Evolutionary conservation across 1,140 invertebrate genomes (phyloP).

Genomic region (Sitophilus oryzae): DNA sequence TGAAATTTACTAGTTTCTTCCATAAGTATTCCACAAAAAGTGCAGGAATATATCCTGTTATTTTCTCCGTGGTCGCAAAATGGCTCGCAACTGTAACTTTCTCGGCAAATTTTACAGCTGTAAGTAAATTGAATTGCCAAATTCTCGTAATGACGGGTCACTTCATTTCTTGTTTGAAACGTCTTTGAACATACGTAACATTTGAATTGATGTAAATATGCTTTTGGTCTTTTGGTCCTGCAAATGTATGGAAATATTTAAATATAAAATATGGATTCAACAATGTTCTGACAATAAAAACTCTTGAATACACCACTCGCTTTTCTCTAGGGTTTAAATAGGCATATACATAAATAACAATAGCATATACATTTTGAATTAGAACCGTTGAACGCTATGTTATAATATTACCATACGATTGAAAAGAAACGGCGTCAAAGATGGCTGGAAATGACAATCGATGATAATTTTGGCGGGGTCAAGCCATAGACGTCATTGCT

Average conservation of each 20-base stretch:
- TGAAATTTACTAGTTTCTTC: slow-evolving; percentile 2
- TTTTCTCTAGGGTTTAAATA: too few species aligned
- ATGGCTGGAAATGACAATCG: too few species aligned
- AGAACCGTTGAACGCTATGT: too few species aligned
- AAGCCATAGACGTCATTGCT: too few species aligned
- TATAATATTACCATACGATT: too few species aligned
- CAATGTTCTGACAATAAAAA: too few species aligned
- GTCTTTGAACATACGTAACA: neutral
- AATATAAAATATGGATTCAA: too few species aligned
- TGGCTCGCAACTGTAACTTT: neutral
- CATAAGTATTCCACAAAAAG: slow-evolving; percentile 8
- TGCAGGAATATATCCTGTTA: neutral
- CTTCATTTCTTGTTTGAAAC: neutral
- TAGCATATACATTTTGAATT: too few species aligned
- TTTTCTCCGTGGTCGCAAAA: neutral
- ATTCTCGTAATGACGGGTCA: neutral
- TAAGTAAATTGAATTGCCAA: neutral
- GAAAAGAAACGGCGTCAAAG: too few species aligned
- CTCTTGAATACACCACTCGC: too few species aligned
- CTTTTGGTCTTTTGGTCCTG: neutral
- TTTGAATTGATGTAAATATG: neutral
- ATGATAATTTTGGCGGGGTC: too few species aligned
- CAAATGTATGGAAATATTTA: neutral
- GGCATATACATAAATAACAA: too few species aligned
- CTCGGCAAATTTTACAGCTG: slow-evolving; percentile 11